Percentiles rank a stretch among this genome's conserved stretches.
Conservation (phyloP, 2,888 invertebrate genomes). For the Zootermopsis nevadensis region DNA sequence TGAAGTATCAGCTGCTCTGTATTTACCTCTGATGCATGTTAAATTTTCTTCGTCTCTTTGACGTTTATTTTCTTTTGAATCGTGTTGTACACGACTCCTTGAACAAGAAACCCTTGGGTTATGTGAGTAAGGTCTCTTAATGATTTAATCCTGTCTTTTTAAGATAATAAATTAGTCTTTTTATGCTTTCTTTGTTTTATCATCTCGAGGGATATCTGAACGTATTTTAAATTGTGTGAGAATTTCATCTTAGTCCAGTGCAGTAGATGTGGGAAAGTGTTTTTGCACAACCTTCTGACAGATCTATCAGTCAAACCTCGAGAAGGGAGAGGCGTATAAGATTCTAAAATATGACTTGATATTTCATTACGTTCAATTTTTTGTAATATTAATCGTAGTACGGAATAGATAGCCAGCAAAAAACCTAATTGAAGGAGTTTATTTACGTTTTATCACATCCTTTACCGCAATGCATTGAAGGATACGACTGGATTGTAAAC, state of each 20-base stretch:
- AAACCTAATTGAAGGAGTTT: neutral
- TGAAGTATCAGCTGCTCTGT: conserved; percentile 15
- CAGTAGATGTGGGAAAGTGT: too few relatives aligned
- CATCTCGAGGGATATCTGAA: neutral
- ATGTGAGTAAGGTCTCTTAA: conserved; percentile 21
- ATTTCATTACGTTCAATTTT: too few relatives aligned
- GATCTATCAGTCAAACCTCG: too few relatives aligned
- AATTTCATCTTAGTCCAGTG: neutral
- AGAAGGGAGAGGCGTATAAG: too few relatives aligned
- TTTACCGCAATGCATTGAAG: too few relatives aligned
- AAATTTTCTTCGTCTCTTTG: neutral
- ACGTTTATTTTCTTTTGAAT: conserved; percentile 15
- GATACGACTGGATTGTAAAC: neutral
- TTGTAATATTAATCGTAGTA: too few relatives aligned
- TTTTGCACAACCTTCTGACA: too few relatives aligned
- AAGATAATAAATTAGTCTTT: conserved; percentile 14
- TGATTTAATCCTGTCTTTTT: conserved; percentile 28
- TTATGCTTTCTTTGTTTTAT: neutral
- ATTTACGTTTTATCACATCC: neutral
- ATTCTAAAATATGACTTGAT: too few relatives aligned
- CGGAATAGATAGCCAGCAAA: too few relatives aligned
- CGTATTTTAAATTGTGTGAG: neutral
- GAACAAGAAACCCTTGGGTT: conserved; percentile 6
- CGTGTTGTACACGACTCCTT: conserved; percentile 22
- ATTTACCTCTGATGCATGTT: conserved; percentile 17